Base-by-base conservation (phyloP, 35 echinoderm and acorn worm genomes). In the Heliocidaris tuberculata region DNA sequence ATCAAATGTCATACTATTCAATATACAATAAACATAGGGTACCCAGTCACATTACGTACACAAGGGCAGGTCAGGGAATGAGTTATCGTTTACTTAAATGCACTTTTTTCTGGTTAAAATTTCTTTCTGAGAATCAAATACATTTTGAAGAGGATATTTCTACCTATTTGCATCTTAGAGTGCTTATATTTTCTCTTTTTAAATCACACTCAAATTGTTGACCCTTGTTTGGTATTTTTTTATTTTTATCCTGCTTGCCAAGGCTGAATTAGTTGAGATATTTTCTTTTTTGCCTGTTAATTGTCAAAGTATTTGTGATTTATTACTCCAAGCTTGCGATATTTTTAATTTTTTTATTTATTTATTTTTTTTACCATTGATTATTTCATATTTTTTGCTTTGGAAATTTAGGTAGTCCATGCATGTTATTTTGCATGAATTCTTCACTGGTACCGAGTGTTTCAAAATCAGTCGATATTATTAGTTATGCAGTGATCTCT, bases 351-450 rank as follows among this genome's bases (percentile, higher is more conserved):
- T 78, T 78, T 19, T 19, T 24, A n/a, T n/a, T n/a, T n/a, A n/a
- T 42, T 56, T 56, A 11, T n/a, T 78, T 78, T 78, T 19, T 19
- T 24, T 24, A 29, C 27, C 65, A 78, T n/a, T 27, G 21, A 27
- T 78, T 78, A 9, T 78, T 17, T 78, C 7, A 78, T 29, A 27
- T 78, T 78, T 27, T 78, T n/a, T 78, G 65, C 65, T 78, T 78
- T 27, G 27, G 65, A 78, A n/a, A 78, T 78, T 27, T 78, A 78
- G 65, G 65, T 78, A 78, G 65, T 78, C 65, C 65, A 78, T 89
- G 87, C 87, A 89, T 89, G 87, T 86, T 86, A 0, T 48, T 31
- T 89, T 42, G 87, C 87, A 47, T 89, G 87, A 89, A 89, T 89
- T 89, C 17, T 78, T 78, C 65, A 27, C 65, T 78, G 65, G 21